Evolutionary conservation across 2,888 invertebrate species (phyloP).

Genomic region (Drosophila trichaetosa): DNA sequence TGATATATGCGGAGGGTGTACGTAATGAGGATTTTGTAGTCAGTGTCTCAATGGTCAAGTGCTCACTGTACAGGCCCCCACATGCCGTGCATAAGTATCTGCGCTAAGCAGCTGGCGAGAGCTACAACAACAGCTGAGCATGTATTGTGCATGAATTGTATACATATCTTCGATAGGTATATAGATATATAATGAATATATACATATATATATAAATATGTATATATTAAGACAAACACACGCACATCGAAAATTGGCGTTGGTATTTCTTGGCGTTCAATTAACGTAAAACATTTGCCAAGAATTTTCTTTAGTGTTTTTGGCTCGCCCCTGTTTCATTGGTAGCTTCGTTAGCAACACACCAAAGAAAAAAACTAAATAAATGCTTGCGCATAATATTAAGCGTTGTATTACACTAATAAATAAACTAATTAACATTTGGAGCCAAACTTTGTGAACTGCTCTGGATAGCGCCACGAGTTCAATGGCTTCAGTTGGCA

Average conservation of each 20-base stretch:
- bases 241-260: slow-evolving; percentile 25
- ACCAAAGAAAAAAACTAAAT: background rate
- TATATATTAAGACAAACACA: slow-evolving; percentile 9
- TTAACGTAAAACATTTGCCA: slow-evolving; percentile 77
- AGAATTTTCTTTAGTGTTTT: slow-evolving; percentile 61
- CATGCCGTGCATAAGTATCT: slow-evolving; percentile 4
- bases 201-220: slow-evolving; percentile 9
- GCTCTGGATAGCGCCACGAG: background rate
- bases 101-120: slow-evolving; percentile 38
- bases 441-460: slow-evolving; percentile 8
- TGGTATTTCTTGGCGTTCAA: slow-evolving; percentile 70
- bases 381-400: slow-evolving; percentile 14
- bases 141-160: slow-evolving; percentile 40
- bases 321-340: slow-evolving; percentile 29
- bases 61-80: slow-evolving; percentile 9
- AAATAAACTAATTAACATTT: slow-evolving; percentile 30
- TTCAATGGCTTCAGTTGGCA: slow-evolving; percentile 17
- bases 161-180: slow-evolving; percentile 12
- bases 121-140: slow-evolving; percentile 75
- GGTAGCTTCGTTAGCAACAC: slow-evolving; percentile 33
- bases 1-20: too few relatives aligned
- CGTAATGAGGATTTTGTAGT: background rate
- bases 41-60: slow-evolving; percentile 12
- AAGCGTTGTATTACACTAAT: slow-evolving; percentile 29
- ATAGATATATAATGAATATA: background rate